phyloP scores from a whole-genome alignment of 2,888 invertebrate genomes.

The Macaria notata region DNA sequence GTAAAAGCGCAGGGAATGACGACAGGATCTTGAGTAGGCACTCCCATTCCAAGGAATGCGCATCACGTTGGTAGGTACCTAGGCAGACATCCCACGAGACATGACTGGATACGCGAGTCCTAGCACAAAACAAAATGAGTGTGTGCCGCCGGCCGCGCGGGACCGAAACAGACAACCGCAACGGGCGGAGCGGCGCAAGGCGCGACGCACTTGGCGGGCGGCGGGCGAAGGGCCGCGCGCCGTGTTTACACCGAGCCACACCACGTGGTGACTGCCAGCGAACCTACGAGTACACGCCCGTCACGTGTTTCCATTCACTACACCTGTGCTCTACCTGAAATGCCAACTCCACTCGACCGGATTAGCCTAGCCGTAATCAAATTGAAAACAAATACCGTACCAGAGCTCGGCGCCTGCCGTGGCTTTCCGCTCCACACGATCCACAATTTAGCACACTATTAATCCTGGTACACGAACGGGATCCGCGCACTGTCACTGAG shows the following conservation, averaged over 20 bases:
- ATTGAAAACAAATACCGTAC: slow-evolving; percentile 71
- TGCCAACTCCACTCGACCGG: slow-evolving; percentile 43
- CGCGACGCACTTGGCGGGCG: slow-evolving; percentile 32
- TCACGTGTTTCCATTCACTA: slow-evolving; percentile 68
- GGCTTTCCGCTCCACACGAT: slow-evolving; percentile 58
- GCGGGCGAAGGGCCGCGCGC: slow-evolving; percentile 43
- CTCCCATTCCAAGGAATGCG: slow-evolving; percentile 10
- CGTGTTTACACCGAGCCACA: slow-evolving; percentile 70
- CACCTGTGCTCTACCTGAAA: slow-evolving; percentile 46
- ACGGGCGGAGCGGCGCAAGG: slow-evolving; percentile 17
- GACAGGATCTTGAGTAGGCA: too few relatives aligned
- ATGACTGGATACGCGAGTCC: slow-evolving; percentile 1
- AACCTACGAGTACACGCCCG: slow-evolving; percentile 44
- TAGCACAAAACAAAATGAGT: slow-evolving; percentile 6
- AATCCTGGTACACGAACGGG: slow-evolving; percentile 37
- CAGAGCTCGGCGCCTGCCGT: slow-evolving; percentile 77
- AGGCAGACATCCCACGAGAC: neutral
- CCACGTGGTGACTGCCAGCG: slow-evolving; percentile 70
- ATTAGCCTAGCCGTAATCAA: slow-evolving; percentile 59
- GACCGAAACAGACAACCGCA: slow-evolving; percentile 25
- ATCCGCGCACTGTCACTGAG: slow-evolving; percentile 53
- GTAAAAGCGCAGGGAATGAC: too few relatives aligned
- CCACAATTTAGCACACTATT: slow-evolving; percentile 52
- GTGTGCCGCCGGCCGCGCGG: slow-evolving; percentile 4
- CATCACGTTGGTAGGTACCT: neutral